A percentile compares a stretch with the other conserved stretches of the same genome.
Evolutionary conservation across 2,888 invertebrate genomes (phyloP).

Genomic region (Metallyticus violacea): DNA sequence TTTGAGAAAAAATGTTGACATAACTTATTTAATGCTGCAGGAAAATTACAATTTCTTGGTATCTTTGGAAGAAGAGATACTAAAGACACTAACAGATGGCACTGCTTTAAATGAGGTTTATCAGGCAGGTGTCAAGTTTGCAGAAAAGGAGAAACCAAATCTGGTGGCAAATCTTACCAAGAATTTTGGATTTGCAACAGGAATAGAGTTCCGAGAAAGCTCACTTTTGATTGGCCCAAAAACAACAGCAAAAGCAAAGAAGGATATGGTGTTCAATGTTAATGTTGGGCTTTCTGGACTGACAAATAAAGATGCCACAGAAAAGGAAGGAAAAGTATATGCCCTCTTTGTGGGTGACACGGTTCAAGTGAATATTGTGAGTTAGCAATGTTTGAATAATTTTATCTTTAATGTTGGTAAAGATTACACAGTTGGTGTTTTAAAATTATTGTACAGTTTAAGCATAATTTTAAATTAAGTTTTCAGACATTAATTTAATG

Average conservation of each 20-base stretch:
- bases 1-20: no score
- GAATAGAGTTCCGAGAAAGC: conserved; percentile 96
- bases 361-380: conserved; percentile 85
- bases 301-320: conserved; percentile 74
- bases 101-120: conserved; percentile 84
- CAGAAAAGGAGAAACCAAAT: conserved; percentile 82
- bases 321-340: conserved; percentile 85
- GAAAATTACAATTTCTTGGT: conserved; percentile 90
- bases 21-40: conserved; percentile 49
- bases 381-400: conserved; percentile 25
- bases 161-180: conserved; percentile 89
- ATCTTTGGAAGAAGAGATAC: conserved; percentile 84
- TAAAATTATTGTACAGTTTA: no score
- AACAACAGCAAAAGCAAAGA: conserved; percentile 72
- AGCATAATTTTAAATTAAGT: no score
- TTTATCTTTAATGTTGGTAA: background rate
- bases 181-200: conserved; percentile 95
- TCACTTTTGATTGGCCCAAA: conserved; percentile 90
- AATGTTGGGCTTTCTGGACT: conserved; percentile 89
- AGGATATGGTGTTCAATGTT: conserved; percentile 96
- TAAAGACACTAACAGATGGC: conserved; percentile 79
- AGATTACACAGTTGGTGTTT: no score
- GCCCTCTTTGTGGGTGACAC: conserved; percentile 97
- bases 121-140: conserved; percentile 73
- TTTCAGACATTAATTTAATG: no score